Conservation (phyloP, 92 coral and sea anemone genomes). For the Palythoa grandiflora region DNA sequence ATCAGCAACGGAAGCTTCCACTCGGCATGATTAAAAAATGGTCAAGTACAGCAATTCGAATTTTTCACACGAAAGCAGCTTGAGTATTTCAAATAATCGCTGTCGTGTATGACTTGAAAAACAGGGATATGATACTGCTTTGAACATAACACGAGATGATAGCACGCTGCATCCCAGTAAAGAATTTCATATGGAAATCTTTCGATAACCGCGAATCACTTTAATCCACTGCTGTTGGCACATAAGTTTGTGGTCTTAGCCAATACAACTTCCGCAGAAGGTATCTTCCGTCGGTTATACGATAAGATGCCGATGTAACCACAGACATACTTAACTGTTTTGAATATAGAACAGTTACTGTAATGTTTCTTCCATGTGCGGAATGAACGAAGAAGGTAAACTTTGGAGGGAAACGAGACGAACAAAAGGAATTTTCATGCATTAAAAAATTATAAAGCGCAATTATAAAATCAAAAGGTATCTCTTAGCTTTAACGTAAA, state of each 20-base stretch:
- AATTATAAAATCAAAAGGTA: background rate
- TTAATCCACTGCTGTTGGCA: background rate
- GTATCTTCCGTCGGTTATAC: background rate
- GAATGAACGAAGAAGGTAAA: background rate
- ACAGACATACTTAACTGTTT: background rate
- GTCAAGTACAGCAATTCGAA: conserved; percentile 20
- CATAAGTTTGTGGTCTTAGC: background rate
- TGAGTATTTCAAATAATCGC: background rate
- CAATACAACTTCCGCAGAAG: background rate
- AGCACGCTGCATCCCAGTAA: background rate
- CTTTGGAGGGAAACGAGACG: background rate
- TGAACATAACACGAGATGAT: background rate
- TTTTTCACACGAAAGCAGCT: background rate
- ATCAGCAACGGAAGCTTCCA: conserved; percentile 34
- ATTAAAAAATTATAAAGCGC: background rate
- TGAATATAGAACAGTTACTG: background rate
- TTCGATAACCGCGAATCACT: background rate
- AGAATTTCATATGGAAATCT: background rate
- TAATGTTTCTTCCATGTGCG: background rate
- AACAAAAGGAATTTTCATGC: background rate
- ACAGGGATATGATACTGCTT: too few species aligned
- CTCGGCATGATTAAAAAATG: conserved; percentile 26
- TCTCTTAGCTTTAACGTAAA: too few species aligned
- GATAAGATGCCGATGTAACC: background rate
- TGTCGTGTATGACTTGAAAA: background rate